Evolutionary conservation across 37 sponge, comb jelly and placozoan genomes (phyloP), one percentile per base, ranked within the genome.

Genomic region (Spongilla lacustris): DNA sequence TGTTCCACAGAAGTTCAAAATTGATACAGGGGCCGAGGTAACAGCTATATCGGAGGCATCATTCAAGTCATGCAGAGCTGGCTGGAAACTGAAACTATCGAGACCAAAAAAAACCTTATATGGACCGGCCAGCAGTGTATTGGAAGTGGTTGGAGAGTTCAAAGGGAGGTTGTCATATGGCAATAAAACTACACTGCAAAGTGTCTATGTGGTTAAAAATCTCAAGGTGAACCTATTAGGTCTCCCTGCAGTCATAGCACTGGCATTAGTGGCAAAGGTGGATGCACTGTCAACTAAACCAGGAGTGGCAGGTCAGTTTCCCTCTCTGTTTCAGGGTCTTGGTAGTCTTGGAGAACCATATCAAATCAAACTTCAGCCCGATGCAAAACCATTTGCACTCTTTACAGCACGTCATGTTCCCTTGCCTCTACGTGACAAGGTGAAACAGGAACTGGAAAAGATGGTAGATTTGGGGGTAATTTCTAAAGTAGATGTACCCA

Each of bases 391-490:
- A 38, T 69, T 69, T 67, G 50, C 90, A 29, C 75, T 84, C 21
- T 84, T 80, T 13, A 67, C 85, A 27, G 80, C 89, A 6, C 25
- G 84, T 50, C 69, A 79, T 25, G 74, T 89, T 23, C 84, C 89
- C 22, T n/a, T 88, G 22, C 88, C 83, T 38, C 77, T 88, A 6
- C 78, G 77, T 28, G 25, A 68, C 17, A 72, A 83, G 58, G 89
- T 89, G 2, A 23, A 46, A 32, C 67, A 70, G 58, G 77, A 84
- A 68, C 70, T 76, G 22, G 23, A 46, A 33, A 32, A 69, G 27
- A 84, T 84, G 85, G 89, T 83, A 68, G 30, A 48, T 50, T 26
- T 74, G 66, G 89, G 89, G 14, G 84, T 89, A 37, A 89, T 89
- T 30, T 79, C 80, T 36, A 83, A 78, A 33, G 89, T 89, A 24